phyloP scores from a whole-genome alignment of 2,888 invertebrate genomes.

The Odontocolon sp. region DNA sequence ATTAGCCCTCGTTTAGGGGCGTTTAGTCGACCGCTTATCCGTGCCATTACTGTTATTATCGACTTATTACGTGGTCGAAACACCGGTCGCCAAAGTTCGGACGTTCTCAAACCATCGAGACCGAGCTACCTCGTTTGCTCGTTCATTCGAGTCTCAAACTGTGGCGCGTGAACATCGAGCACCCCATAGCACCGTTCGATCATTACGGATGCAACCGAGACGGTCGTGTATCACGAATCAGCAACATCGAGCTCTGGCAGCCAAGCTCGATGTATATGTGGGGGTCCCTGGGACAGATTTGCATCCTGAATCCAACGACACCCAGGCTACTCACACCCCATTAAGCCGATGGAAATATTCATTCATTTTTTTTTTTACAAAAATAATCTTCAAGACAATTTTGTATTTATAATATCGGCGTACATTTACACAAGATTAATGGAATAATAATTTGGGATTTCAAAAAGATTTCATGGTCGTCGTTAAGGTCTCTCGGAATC shows the following conservation, averaged over 20 bases:
- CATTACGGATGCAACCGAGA: conserved; percentile 57
- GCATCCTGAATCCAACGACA: conserved; percentile 38
- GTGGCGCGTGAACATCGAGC: conserved; percentile 14
- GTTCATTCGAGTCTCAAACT: conserved; percentile 21
- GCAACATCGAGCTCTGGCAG: conserved; percentile 24
- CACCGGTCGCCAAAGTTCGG: conserved; percentile 64
- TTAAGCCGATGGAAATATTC: conserved; percentile 24
- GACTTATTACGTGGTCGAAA: conserved; percentile 76
- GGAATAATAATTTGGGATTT: conserved; percentile 42
- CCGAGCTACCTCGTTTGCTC: conserved; percentile 37
- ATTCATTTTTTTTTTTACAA: neutral
- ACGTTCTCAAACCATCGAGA: conserved; percentile 39
- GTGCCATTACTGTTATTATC: conserved; percentile 79
- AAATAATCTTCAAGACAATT: conserved; percentile 3
- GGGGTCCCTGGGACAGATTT: conserved; percentile 30
- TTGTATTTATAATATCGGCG: conserved; percentile 10
- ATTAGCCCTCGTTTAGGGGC: conserved; percentile 80
- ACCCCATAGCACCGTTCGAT: conserved; percentile 12
- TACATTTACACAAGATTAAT: conserved; percentile 44
- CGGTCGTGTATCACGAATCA: conserved; percentile 53
- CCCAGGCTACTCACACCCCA: conserved; percentile 35
- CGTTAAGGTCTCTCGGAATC: no score
- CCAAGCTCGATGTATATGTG: neutral
- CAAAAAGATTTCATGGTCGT: neutral
- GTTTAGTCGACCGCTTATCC: conserved; percentile 78